A percentile compares a stretch with the other conserved stretches of the same genome.
Conservation (phyloP, 2,888 invertebrate genomes). For the Biston stratarius region DNA sequence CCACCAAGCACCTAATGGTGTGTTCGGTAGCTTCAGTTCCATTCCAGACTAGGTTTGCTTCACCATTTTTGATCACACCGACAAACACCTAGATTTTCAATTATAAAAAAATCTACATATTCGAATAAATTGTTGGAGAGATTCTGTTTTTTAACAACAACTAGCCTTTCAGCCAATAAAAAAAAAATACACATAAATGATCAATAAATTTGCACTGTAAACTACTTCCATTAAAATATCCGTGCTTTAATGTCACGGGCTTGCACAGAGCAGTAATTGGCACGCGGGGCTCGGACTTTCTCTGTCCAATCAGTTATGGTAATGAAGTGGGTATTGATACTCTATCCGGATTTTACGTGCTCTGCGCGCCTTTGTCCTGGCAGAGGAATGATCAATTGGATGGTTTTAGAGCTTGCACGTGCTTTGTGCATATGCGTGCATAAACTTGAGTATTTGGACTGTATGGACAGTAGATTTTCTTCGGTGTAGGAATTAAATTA, state of each 20-base stretch:
- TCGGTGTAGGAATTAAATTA: too few relatives aligned
- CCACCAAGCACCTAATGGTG: too few relatives aligned
- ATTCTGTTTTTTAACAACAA: too few relatives aligned
- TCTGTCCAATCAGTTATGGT: slow-evolving; percentile 78
- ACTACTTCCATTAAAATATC: slow-evolving; percentile 1
- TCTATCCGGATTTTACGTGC: slow-evolving; percentile 53
- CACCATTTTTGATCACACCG: too few relatives aligned
- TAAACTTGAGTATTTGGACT: not conserved
- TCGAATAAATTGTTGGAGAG: too few relatives aligned
- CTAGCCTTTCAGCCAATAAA: too few relatives aligned
- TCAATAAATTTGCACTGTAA: not conserved
- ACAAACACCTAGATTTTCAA: too few relatives aligned
- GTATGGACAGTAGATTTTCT: not conserved
- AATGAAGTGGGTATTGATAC: slow-evolving; percentile 71
- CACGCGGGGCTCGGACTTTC: slow-evolving; percentile 45
- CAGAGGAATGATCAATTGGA: slow-evolving; percentile 25
- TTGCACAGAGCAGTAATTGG: slow-evolving; percentile 43
- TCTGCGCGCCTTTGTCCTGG: slow-evolving; percentile 27
- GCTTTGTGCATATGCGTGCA: not conserved
- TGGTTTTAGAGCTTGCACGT: slow-evolving; percentile 12
- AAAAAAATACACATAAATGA: not conserved
- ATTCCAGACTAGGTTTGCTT: too few relatives aligned
- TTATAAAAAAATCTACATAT: too few relatives aligned
- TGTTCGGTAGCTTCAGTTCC: too few relatives aligned
- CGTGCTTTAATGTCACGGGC: slow-evolving; percentile 21